Conservation (phyloP, 2,888 invertebrate genomes). For the Spilarctia lutea region DNA sequence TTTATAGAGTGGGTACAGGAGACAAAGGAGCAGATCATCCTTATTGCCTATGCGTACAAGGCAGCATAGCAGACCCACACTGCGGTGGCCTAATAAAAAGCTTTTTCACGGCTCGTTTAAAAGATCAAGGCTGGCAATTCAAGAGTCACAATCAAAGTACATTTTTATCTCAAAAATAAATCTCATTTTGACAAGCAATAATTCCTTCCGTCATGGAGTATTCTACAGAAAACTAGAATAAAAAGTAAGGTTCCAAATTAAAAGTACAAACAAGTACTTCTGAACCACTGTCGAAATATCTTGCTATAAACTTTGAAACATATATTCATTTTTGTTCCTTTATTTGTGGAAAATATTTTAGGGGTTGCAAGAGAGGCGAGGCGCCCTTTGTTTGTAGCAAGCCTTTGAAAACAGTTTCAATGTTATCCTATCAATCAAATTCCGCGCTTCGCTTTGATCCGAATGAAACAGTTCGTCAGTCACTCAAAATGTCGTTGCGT, state of each 20-base stretch:
- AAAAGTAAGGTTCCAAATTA: background rate
- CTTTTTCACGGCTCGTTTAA: no score
- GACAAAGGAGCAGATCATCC: no score
- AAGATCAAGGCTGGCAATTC: no score
- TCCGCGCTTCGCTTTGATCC: background rate
- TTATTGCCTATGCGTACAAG: no score
- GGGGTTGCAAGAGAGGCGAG: background rate
- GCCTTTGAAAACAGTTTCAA: conserved; percentile 2
- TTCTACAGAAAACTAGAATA: no score
- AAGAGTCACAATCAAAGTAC: no score
- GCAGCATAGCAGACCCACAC: no score
- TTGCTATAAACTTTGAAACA: background rate
- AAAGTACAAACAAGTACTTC: background rate
- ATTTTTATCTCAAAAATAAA: no score
- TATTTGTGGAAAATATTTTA: background rate
- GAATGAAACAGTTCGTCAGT: background rate
- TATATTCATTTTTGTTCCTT: background rate
- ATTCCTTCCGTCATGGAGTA: no score
- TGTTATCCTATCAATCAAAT: conserved; percentile 13
- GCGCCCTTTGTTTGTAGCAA: background rate
- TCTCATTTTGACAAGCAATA: no score
- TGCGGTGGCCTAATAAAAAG: no score
- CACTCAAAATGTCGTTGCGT: background rate
- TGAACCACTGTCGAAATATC: background rate
- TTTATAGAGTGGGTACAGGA: no score